Percentiles rank a stretch among this genome's conserved stretches.
Evolutionary conservation across 2,888 invertebrate genomes (phyloP).

Genomic region (Lordiphosa fenestrarum): DNA sequence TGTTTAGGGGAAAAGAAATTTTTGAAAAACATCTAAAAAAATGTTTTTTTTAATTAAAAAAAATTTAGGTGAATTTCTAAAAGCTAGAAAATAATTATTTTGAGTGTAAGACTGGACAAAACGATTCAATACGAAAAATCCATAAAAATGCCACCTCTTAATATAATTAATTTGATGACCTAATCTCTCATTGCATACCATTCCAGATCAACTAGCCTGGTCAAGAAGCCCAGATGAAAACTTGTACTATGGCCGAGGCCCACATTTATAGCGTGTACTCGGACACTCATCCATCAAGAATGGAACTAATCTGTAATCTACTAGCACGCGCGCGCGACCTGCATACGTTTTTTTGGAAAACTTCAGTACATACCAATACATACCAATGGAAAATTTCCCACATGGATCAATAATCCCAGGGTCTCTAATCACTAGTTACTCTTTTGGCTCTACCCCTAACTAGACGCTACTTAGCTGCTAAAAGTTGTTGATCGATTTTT

Average conservation of each 20-base stretch:
- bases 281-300: background rate
- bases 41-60: too few species aligned
- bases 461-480: constrained; percentile 35
- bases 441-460: constrained; percentile 26
- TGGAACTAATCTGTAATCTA: constrained; percentile 21
- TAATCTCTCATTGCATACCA: background rate
- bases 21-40: too few species aligned
- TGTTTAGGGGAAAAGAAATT: too few species aligned
- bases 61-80: too few species aligned
- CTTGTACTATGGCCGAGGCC: constrained; percentile 1
- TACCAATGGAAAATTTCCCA: too few species aligned
- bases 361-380: too few species aligned
- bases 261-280: constrained; percentile 8
- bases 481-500: constrained; percentile 48
- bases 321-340: constrained; percentile 38
- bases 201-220: constrained; percentile 68
- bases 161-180: background rate
- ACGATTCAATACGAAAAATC: too few species aligned
- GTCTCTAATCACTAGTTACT: constrained; percentile 21
- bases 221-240: constrained; percentile 76
- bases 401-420: too few species aligned
- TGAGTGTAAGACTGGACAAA: too few species aligned
- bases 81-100: too few species aligned
- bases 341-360: constrained; percentile 21
- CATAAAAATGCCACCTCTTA: too few species aligned